These are phyloP conservation scores for Danaus melanippus DNA, from an alignment of 1,140 invertebrate species.

Conservation along the genomic window DNA sequence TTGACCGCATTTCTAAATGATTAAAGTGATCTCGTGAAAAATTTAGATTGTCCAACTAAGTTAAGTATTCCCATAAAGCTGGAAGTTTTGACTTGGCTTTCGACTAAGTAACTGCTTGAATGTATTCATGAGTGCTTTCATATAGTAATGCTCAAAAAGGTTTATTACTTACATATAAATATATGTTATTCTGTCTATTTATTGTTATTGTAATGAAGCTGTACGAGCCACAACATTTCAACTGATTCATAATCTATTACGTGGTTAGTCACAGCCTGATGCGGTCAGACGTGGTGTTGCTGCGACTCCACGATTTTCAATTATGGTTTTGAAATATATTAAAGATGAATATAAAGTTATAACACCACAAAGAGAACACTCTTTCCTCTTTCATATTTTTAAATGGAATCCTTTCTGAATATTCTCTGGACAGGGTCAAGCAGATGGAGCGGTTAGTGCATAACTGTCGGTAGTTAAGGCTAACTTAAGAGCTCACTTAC, in stretches of 20 bases:
- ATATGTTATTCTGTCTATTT: background rate
- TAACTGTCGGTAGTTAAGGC: constrained; percentile 3
- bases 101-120: too few relatives aligned
- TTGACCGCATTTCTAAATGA: too few relatives aligned
- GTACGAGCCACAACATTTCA: background rate
- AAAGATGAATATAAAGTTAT: background rate
- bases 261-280: background rate
- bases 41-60: too few relatives aligned
- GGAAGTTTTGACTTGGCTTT: too few relatives aligned
- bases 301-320: background rate
- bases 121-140: too few relatives aligned
- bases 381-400: too few relatives aligned
- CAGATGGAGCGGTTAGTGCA: background rate
- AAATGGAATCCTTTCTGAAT: too few relatives aligned
- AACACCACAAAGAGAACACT: background rate
- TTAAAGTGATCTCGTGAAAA: too few relatives aligned
- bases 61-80: too few relatives aligned
- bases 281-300: background rate
- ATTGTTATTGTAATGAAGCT: constrained; percentile 7
- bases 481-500: constrained; percentile 22
- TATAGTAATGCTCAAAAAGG: too few relatives aligned
- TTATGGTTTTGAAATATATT: background rate
- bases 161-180: too few relatives aligned
- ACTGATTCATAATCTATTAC: constrained; percentile 1
- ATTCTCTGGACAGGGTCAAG: too few relatives aligned